Evolutionary conservation across 1,140 invertebrate species (phyloP).

Genomic region (Gryon sp.): DNA sequence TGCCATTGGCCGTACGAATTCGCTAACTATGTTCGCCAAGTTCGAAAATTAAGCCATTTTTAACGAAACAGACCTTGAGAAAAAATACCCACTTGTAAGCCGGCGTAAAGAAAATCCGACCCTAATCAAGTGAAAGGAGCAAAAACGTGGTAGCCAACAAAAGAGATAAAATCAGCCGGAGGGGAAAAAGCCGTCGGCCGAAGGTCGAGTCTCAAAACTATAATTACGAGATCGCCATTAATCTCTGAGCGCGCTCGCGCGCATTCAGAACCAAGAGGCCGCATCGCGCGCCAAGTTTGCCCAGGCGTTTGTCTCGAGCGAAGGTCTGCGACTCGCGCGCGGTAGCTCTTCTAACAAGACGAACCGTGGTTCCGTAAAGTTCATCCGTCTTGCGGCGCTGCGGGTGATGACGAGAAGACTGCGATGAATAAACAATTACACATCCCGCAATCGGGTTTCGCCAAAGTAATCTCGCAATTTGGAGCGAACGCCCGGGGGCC

Average conservation of each 20-base stretch:
- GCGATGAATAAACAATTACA: conserved; percentile 64
- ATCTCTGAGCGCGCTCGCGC: conserved; percentile 16
- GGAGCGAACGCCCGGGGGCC: conserved; percentile 44
- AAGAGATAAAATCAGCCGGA: conserved; percentile 30
- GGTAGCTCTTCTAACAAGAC: conserved; percentile 34
- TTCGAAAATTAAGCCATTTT: conserved; percentile 2
- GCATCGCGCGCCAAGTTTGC: no score
- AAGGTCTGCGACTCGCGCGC: conserved; percentile 32
- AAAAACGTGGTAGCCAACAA: conserved; percentile 32
- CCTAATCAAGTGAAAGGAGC: conserved; percentile 3
- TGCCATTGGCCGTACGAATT: conserved; percentile 6
- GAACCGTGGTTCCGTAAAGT: conserved; percentile 18
- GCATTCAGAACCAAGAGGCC: no score
- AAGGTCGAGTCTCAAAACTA: conserved; percentile 43
- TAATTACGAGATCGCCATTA: conserved; percentile 57
- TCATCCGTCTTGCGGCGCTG: conserved; percentile 41
- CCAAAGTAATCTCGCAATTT: conserved; percentile 62
- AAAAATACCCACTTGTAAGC: no score
- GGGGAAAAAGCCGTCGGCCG: conserved; percentile 23
- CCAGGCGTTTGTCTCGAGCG: conserved; percentile 2
- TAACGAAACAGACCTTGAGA: no score
- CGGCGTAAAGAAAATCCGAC: not conserved
- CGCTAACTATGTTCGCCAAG: not conserved
- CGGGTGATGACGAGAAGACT: conserved; percentile 37
- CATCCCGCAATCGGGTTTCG: conserved; percentile 58